phyloP scores from a whole-genome alignment of 2,888 invertebrate species.

The Parnassius glacialis region DNA sequence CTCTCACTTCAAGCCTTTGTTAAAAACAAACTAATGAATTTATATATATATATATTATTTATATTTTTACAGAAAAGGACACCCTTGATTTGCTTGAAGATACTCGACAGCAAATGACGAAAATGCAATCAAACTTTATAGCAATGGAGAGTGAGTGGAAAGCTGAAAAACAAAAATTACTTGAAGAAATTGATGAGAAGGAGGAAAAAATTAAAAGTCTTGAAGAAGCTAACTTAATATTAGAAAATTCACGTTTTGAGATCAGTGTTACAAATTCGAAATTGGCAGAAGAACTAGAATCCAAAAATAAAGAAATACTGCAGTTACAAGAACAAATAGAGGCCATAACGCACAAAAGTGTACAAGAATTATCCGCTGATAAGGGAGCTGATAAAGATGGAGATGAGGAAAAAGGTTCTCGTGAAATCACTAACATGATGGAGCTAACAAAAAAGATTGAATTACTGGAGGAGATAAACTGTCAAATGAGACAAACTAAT shows the following conservation, averaged over 20 bases:
- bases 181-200: conserved; percentile 78
- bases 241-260: conserved; percentile 72
- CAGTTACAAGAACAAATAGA: conserved; percentile 59
- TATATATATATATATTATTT: conserved; percentile 30
- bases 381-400: conserved; percentile 55
- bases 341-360: conserved; percentile 37
- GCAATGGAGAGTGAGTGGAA: conserved; percentile 86
- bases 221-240: conserved; percentile 78
- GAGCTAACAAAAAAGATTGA: conserved; percentile 75
- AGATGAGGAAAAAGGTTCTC: conserved; percentile 81
- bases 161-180: conserved; percentile 81
- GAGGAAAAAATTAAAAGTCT: conserved; percentile 78
- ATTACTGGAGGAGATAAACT: conserved; percentile 74
- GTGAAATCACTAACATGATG: conserved; percentile 68
- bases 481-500: conserved; percentile 75
- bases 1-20: conserved; percentile 5
- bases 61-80: conserved; percentile 77
- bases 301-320: conserved; percentile 66
- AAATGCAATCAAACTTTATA: conserved; percentile 89
- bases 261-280: conserved; percentile 78
- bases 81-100: conserved; percentile 88
- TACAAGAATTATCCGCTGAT: conserved; percentile 20
- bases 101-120: conserved; percentile 89
- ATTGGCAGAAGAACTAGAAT: conserved; percentile 75
- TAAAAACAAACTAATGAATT: background rate